phyloP scores from a whole-genome alignment of 1,140 invertebrate genomes.

The Lepidostoma basale region DNA sequence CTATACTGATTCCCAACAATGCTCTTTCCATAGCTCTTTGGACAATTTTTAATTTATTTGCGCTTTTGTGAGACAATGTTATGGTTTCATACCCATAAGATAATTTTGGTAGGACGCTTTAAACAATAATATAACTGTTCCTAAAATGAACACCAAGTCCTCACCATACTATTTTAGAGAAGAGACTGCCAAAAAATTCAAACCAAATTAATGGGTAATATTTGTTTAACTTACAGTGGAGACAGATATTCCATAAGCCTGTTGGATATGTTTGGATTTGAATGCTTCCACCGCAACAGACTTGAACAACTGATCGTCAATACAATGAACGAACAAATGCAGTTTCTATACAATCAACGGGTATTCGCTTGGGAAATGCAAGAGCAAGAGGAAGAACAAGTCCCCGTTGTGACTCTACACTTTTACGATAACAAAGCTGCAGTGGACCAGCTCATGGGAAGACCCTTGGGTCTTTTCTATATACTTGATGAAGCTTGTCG shows the following conservation, averaged over 20 bases:
- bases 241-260: constrained; percentile 80
- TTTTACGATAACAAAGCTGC: constrained; percentile 89
- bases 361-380: constrained; percentile 90
- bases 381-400: constrained; percentile 84
- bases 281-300: constrained; percentile 85
- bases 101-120: no score
- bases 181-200: no score
- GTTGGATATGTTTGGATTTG: constrained; percentile 89
- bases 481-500: constrained; percentile 90
- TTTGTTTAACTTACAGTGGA: constrained; percentile 68
- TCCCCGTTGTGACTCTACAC: constrained; percentile 71
- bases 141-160: no score
- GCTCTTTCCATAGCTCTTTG: no score
- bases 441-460: constrained; percentile 83
- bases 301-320: constrained; percentile 89
- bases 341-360: constrained; percentile 87
- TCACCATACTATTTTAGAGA: no score
- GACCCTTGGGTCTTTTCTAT: constrained; percentile 82
- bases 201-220: no score
- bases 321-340: constrained; percentile 86
- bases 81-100: no score
- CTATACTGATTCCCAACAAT: no score
- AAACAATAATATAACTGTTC: no score
- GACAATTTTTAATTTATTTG: no score
- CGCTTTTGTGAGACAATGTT: no score